Evolutionary conservation across 2,888 invertebrate species (phyloP), one percentile per base, ranked within the genome.

Genomic region (Limnephilus marmoratus): DNA sequence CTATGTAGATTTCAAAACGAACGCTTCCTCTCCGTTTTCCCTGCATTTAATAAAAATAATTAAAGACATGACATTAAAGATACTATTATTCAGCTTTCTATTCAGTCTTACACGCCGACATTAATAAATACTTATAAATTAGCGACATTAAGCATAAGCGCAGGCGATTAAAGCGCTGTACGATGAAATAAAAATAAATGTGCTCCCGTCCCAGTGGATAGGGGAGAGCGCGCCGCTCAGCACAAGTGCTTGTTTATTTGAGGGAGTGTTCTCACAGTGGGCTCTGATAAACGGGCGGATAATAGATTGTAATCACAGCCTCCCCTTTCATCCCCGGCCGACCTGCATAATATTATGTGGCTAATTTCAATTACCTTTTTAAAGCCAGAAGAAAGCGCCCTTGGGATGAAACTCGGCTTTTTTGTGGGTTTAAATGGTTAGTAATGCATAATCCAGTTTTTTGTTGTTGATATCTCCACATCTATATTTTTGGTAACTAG

Each of bases 271-370:
- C 90, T n/a, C 90, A 88, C 90, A 90, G 34, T 83, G 91, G 80
- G 92, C 83, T 18, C 92, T 93, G 93, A 93, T 93, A 93, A 93
- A 93, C 93, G 93, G 86, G 85, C 90, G 93, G 93, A 93, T 93
- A 93, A 93, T 92, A 93, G 93, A 93, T 93, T 93, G 93, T 93
- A 93, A 93, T 93, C 93, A 93, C 91, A 90, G 92, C 92, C 86
- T 81, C 87, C 68, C 86, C 80, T 45, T 45, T 86, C 53, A 45
- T 68, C 90, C 91, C 49, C 34, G 34, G 87, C 91, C 85, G 91
- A 93, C 90, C 90, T 86, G 91, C 91, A 90, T 90, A 68, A 68
- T 68, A 93, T 93, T 92, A 93, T 92, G 92, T 91, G 93, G 89
- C 92, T 92, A 92, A 93, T 93, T 93, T 93, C 91, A 91, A 90